These are phyloP conservation scores for Stenotaenia linearis DNA, from an alignment of 2,888 invertebrate species.

Conservation along the genomic window DNA sequence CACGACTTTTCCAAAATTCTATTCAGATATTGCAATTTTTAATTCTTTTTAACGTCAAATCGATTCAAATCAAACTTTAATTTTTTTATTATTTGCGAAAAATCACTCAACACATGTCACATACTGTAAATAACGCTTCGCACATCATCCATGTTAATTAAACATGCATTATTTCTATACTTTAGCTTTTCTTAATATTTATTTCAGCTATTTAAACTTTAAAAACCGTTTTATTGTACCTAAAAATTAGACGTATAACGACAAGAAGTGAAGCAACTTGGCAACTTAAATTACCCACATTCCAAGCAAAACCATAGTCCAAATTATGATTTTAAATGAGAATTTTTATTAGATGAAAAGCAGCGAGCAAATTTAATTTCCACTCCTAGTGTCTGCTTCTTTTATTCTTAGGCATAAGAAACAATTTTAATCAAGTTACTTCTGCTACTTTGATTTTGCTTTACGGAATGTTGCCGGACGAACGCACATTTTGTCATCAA, in stretches of 20 bases:
- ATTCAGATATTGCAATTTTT: too few relatives aligned
- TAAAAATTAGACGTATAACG: neutral
- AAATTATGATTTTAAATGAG: constrained; percentile 22
- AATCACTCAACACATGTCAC: too few relatives aligned
- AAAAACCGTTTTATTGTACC: neutral
- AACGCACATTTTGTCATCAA: constrained; percentile 1
- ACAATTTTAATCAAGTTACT: constrained; percentile 20
- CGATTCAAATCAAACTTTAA: too few relatives aligned
- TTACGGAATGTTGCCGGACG: constrained; percentile 8
- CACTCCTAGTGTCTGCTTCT: constrained; percentile 1
- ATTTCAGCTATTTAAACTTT: neutral
- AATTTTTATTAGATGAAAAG: constrained; percentile 24
- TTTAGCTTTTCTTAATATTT: neutral
- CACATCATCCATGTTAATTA: neutral
- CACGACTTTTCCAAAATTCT: too few relatives aligned
- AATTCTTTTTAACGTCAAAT: too few relatives aligned
- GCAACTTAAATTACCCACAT: constrained; percentile 1
- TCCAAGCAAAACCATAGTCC: constrained; percentile 2
- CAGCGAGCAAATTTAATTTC: constrained; percentile 19
- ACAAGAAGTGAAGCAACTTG: neutral
- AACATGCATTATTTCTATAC: neutral
- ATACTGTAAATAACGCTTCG: neutral
- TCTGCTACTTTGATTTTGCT: neutral
- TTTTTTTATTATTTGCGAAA: too few relatives aligned
- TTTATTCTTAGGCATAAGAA: neutral